These are phyloP conservation scores for Stenolophus ochropezus DNA, from an alignment of 2,888 invertebrate genomes.

Conservation along the genomic window DNA sequence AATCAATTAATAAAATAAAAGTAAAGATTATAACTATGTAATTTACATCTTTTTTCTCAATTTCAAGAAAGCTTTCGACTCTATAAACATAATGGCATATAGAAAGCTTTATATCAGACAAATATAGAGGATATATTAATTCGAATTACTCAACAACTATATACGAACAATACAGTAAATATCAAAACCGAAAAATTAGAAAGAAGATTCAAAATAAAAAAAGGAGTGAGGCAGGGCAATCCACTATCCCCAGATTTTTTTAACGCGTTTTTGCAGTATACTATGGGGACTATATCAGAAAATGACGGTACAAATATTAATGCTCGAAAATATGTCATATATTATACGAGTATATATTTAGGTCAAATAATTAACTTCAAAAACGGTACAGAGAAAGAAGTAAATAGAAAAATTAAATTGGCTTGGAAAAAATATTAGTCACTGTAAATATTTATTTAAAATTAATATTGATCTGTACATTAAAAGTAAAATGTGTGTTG, in stretches of 20 bases:
- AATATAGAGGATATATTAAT: slow-evolving; percentile 14
- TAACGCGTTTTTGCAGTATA: not conserved
- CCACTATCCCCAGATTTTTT: not conserved
- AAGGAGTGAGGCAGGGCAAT: not conserved
- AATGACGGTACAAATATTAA: not conserved
- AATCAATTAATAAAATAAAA: not conserved
- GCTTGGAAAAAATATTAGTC: no score
- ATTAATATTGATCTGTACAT: no score
- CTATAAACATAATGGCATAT: not conserved
- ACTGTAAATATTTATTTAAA: no score
- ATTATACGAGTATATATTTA: no score
- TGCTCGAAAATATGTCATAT: no score
- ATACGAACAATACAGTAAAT: not conserved
- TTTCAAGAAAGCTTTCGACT: slow-evolving; percentile 1
- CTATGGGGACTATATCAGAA: not conserved
- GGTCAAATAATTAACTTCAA: no score
- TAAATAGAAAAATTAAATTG: no score
- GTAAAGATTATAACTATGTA: not conserved
- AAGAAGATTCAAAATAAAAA: not conserved
- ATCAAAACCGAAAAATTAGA: not conserved
- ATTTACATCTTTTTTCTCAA: slow-evolving; percentile 9
- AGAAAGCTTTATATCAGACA: not conserved
- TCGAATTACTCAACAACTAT: not conserved
- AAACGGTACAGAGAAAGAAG: no score
- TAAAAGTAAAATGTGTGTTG: no score